Evolutionary conservation across 92 coral and sea anemone species (phyloP), one percentile per base, ranked within the genome.

Genomic region (Meandrina meandrites): DNA sequence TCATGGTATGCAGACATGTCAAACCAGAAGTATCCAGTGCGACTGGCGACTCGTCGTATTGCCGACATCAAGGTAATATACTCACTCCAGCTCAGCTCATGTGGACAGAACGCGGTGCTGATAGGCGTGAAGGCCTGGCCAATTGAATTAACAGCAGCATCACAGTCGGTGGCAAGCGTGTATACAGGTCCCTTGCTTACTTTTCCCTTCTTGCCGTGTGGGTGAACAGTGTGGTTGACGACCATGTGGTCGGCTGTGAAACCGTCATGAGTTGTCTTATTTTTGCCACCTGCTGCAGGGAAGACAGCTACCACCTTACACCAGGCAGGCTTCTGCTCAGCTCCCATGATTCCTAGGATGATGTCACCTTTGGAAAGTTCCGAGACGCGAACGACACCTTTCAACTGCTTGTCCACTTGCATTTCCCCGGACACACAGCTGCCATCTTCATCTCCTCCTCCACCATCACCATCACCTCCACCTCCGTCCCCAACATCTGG

Each of bases 161-260:
- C 92, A n/a, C 92, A 89, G 17, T 89, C 89, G 13, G 92, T 89
- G 19, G 86, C 89, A 27, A 89, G 89, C 75, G 88, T 89, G 84
- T 28, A 88, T 1, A 88, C 18, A 9, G 57, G 91, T 19, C 82
- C 64, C 28, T 13, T 17, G 34, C 21, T 28, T 1, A 18, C 82
- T 22, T 81, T 32, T 0, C 88, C 91, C 42, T 51, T 67, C 4
- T 50, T 27, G 15, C 91, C 91, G 72, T 89, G 58, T 17, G 70
- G 71, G 35, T 68, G 88, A 34, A 89, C 88, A 53, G 88, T 83
- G 36, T 4, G 9, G 42, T 89, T 85, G 30, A 89, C 12, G 11
- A 89, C 84, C 91, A 89, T 89, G 68, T 89, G 91, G 47, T 77
- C 81, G 42, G 81, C 24, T 34, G 88, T 89, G 54, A 89, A 89